Base-by-base conservation (phyloP, 2,113 vertebrate genomes). In the Rhineura floridana region DNA sequence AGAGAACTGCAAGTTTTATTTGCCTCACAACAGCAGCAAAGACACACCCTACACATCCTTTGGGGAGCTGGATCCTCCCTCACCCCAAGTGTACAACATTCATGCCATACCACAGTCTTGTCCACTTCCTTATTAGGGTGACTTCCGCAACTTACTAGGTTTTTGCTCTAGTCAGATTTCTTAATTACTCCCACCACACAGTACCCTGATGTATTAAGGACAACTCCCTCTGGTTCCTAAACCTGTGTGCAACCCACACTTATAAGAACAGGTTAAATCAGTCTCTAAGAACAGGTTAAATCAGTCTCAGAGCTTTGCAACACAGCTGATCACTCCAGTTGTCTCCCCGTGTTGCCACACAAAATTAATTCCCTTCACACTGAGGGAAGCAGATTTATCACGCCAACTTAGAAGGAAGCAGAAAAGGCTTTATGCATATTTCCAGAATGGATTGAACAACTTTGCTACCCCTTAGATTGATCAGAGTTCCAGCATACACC, bases 231-330 rank as follows among this genome's bases (percentile, higher is more conserved):
- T 21, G 13, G 80, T 90, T n/a, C 55, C 42, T 15, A 81, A 82
- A 50, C 25, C 15, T n/a, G 59, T 65, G 50, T 17, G 42, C 72
- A 67, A 63, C 15, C 8, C 13, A 36, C 13, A 25, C 3, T 46
- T 33, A 52, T 84, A 6, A 91, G 90, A 95, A 93, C 94, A 75
- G 44, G 15, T 52, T 28, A 50, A 67, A 93, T 87, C 86, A 91
- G 88, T 67, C 72, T 78, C 13, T 19, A 19, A 67, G 30, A 15
- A n/a, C n/a, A 59, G 55, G 55, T 59, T 59, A 19, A 59, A 13
- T 1, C 21, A 75, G 55, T 7, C 21, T 52, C 28, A 39, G 44
- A 5, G 25, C 0, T n/a, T 83, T 39, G 28, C 46, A 48, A 65
- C 44, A 8, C 59, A 52, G 6, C 59, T n/a, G n/a, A 7, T 28